These are phyloP conservation scores for Psophia crepitans DNA, from an alignment of 2,113 vertebrate species.

Conservation along the genomic window DNA sequence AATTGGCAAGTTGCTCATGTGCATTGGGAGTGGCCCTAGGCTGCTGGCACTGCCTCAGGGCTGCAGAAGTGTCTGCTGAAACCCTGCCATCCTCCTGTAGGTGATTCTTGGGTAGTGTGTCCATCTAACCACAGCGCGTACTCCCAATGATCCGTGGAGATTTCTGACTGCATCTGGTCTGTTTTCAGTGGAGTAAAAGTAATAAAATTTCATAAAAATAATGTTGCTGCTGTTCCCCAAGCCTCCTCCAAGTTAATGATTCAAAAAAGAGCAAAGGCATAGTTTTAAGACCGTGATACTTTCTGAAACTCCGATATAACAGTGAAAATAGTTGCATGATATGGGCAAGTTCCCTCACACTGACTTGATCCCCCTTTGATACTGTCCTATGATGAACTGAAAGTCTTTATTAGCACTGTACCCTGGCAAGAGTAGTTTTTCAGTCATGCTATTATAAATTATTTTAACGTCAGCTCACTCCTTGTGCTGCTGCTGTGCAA, in stretches of 20 bases:
- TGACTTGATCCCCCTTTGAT: not conserved
- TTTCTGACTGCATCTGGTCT: not conserved
- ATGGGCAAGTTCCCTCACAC: not conserved
- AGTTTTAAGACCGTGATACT: not conserved
- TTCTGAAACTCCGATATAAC: not conserved
- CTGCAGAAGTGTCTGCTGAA: not conserved
- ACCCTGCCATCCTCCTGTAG: not conserved
- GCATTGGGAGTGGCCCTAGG: not conserved
- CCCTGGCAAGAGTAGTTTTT: not conserved
- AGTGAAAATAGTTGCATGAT: not conserved
- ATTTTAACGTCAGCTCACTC: not conserved
- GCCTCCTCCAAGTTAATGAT: not conserved
- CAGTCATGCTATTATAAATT: not conserved
- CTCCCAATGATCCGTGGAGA: not conserved
- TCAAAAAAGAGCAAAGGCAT: not conserved
- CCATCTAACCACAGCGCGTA: fast-evolving
- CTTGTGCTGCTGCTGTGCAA: not conserved
- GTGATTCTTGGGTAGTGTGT: not conserved
- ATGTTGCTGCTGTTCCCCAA: not conserved
- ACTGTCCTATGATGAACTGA: not conserved
- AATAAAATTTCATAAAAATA: not conserved
- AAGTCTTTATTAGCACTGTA: not conserved
- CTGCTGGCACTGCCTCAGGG: not conserved
- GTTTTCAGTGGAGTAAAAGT: not conserved
- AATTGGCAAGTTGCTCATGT: not conserved